Evolutionary conservation across 2,797 vertebrate species (phyloP), one percentile per base, ranked within the genome.

Genomic region (Acridotheres tristis): DNA sequence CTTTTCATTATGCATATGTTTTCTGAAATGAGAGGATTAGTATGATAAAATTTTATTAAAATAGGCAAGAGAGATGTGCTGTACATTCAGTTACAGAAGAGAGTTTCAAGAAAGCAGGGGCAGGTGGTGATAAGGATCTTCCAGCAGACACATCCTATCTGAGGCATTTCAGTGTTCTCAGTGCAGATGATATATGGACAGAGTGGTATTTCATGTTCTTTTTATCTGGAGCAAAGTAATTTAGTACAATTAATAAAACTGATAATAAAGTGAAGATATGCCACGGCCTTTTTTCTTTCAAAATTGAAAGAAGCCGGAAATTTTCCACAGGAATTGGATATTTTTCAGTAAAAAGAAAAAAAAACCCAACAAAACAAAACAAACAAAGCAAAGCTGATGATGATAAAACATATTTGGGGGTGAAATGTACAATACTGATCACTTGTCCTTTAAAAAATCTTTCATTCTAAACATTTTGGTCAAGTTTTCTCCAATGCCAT

Each of bases 1-100:
- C 34, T 92, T 86, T 91, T 86, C 51, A 91, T 94, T 84, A 92
- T 79, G 79, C 82, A 86, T 95, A 68, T 93, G 34, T 95, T 94
- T 94, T 79, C 91, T 84, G 91, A 79, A 91, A n/a, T 63, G 69
- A 65, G 73, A 69, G 59, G 51, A 78, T 91, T 67, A 57, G 11
- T 63, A 51, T n/a, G 69, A 84, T 90, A 91, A 66, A 38, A 23
- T 79, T 84, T 90, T 86, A 94, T 91, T 92, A 88, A 63, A 91
- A 81, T 2, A 92, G 82, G 48, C 91, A 54, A 55, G 76, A 84
- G 73, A 51, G 62, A 86, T 29, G 42, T 38, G 16, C 58, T 1
- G 1, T 50, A 47, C 23, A 40, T 65, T 72, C 68, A 74, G 65
- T 80, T 85, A 79, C 66, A 88, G 91, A 73, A 85, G 30, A 18